Evolutionary conservation across 2,797 vertebrate genomes (phyloP).

Genomic region (Labroides dimidiatus): DNA sequence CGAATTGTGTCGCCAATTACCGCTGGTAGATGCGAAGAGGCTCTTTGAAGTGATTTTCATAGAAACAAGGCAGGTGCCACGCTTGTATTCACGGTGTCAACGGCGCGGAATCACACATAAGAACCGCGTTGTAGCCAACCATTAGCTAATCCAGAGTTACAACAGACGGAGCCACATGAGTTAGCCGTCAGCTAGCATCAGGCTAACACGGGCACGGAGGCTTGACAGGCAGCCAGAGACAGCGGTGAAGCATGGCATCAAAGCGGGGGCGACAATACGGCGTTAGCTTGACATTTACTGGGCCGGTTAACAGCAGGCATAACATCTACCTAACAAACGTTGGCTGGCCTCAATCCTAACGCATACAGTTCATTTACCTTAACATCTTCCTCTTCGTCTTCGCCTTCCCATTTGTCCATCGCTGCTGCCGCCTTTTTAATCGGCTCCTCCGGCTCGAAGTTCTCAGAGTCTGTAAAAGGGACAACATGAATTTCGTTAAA

Average conservation of each 20-base stretch:
- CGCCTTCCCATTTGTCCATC: constrained; percentile 90
- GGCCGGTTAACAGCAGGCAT: neutral
- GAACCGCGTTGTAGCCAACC: neutral
- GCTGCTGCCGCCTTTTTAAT: constrained; percentile 70
- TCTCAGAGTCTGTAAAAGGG: constrained; percentile 88
- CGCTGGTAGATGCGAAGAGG: neutral
- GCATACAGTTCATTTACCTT: constrained; percentile 81
- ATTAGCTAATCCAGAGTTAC: constrained; percentile 6
- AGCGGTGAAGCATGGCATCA: constrained; percentile 40
- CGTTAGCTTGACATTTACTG: neutral
- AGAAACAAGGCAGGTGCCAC: neutral
- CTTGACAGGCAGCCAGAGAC: constrained; percentile 42
- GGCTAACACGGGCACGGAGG: constrained; percentile 42
- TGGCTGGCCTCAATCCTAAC: rapidly evolving
- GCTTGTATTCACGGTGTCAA: neutral
- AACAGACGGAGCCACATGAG: constrained; percentile 62
- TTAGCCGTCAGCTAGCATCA: constrained; percentile 57
- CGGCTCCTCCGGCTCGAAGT: constrained; percentile 88
- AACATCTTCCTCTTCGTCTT: constrained; percentile 93
- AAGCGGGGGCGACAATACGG: neutral
- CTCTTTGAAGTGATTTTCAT: neutral
- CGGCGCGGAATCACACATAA: neutral
- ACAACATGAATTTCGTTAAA: constrained; percentile 59
- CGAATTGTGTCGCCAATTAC: neutral
- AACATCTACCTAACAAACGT: neutral